These are phyloP conservation scores for Aphidius gifuensis DNA, from an alignment of 1,140 invertebrate species.

Conservation along the genomic window DNA sequence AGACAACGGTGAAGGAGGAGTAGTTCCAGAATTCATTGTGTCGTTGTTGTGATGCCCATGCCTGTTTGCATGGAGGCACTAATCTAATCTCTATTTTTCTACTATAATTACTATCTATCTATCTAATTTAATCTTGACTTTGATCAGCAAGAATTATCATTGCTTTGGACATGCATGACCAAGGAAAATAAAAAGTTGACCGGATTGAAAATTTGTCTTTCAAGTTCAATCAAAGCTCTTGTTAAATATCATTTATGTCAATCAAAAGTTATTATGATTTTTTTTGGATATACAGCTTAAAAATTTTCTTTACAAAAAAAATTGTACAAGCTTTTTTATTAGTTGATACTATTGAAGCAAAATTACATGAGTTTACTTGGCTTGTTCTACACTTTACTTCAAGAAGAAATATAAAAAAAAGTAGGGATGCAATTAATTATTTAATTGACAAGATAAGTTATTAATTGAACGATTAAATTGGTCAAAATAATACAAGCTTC, in stretches of 20 bases:
- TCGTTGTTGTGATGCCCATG: slow-evolving; percentile 56
- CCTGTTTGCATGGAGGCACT: slow-evolving; percentile 53
- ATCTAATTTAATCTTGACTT: slow-evolving; percentile 11
- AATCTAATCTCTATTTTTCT: slow-evolving; percentile 54
- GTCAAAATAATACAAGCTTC: no score
- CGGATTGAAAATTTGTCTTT: not conserved
- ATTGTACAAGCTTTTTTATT: no score
- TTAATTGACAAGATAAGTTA: no score
- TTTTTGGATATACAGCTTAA: slow-evolving; percentile 31
- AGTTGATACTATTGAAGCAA: no score
- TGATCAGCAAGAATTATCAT: slow-evolving; percentile 13
- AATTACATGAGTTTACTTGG: no score
- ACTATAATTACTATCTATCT: slow-evolving; percentile 35
- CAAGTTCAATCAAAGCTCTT: no score
- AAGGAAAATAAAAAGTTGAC: no score
- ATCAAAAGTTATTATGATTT: no score
- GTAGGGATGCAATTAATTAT: no score
- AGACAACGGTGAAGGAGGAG: slow-evolving; percentile 72
- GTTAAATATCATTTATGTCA: no score
- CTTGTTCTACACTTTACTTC: not conserved
- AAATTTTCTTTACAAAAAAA: slow-evolving; percentile 24
- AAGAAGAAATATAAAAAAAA: not conserved
- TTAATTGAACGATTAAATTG: no score
- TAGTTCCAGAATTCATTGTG: slow-evolving; percentile 55
- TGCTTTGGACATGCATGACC: not conserved